phyloP scores from a whole-genome alignment of 2,113 vertebrate genomes.

The Boleophthalmus pectinirostris region DNA sequence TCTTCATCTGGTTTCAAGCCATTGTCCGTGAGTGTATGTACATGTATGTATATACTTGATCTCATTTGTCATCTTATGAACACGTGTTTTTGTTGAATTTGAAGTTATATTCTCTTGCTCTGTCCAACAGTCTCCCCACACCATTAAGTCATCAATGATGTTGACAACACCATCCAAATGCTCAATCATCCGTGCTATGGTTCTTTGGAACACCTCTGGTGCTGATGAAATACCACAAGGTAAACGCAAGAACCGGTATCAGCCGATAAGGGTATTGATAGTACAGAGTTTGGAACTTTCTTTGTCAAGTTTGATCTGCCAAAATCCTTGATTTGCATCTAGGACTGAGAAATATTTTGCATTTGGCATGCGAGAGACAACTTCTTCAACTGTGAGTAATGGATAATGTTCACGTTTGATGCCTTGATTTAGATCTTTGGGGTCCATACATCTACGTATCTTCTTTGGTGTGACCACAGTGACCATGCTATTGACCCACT shows the following conservation, averaged over 20 bases:
- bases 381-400: conserved; percentile 30
- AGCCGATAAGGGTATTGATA: conserved; percentile 15
- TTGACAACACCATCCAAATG: background rate
- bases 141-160: too few species aligned
- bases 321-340: conserved; percentile 29
- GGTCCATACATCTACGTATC: conserved; percentile 37
- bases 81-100: conserved; percentile 15
- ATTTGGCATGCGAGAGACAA: conserved; percentile 21
- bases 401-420: conserved; percentile 25
- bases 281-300: conserved; percentile 30
- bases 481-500: too few species aligned
- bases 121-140: background rate
- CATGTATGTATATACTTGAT: conserved; percentile 4
- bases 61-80: background rate
- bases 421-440: conserved; percentile 15
- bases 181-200: conserved; percentile 19
- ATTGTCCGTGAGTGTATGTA: background rate
- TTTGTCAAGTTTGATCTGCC: conserved; percentile 24
- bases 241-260: conserved; percentile 10
- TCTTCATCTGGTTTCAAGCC: conserved; percentile 8
- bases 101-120: background rate
- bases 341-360: conserved; percentile 27
- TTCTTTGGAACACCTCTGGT: conserved; percentile 18
- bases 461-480: too few species aligned
- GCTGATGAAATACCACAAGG: conserved; percentile 6